Evolutionary conservation across 2,113 vertebrate species (phyloP), one percentile per base, ranked within the genome.

Genomic region (Proteles cristata): DNA sequence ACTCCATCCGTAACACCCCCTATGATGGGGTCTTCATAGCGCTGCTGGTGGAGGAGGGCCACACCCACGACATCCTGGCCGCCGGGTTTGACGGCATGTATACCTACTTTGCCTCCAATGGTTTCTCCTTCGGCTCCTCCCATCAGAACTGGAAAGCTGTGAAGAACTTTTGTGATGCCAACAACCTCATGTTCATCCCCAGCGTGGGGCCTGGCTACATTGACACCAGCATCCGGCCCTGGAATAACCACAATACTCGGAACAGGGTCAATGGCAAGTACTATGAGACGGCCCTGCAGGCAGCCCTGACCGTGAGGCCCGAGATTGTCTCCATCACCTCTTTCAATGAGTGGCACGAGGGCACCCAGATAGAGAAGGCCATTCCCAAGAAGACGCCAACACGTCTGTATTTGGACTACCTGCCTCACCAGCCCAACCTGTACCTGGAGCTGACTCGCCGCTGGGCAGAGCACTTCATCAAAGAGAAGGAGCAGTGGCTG

Each of bases 331-430:
- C 99, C 58, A 98, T 99, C 43, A 99, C 99, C 0, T 99, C 99
- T n/a, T 99, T 99, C 96, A 99, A 99, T 7, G 99, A 99, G 68
- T 99, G 99, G 99, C 99, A 99, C 0, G 99, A 99, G 93, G 99
- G 99, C 73, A 99, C 99, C 23, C 99, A 99, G 98, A 99, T 99
- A 0, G 99, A 99, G 97, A 99, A 98, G 95, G 99, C 99, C 0
- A 93, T 99, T 82, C 99, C 99, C 89, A 99, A 99, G 98, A 99
- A 99, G 98, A 99, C 99, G 0, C 97, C 98, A 21, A 98, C 98
- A 0, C 99, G 99, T 61, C 98, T 99, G 71, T 99, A 99, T 94
- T 90, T 99, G 66, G 99, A 99, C 98, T 99, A 99, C 97, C 98
- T 98, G 88, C 99, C 99, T 1, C 99, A 99, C 88, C 98, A 99